phyloP scores from a whole-genome alignment of 2,113 vertebrate genomes.

The Lamprotornis superbus region DNA sequence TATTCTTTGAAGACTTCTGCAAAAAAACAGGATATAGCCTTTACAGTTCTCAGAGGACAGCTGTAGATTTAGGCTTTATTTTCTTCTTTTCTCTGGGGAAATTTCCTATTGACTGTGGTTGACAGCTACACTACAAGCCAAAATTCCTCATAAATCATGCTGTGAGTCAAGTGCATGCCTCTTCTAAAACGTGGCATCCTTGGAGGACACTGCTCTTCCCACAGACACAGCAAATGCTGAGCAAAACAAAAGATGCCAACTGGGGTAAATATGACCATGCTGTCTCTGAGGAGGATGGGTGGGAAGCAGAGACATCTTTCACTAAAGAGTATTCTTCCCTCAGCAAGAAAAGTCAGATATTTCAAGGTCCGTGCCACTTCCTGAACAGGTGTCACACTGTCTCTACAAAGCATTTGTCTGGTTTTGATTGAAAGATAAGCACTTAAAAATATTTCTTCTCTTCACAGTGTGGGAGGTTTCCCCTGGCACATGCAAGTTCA shows the following conservation, averaged over 20 bases:
- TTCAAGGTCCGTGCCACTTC: neutral
- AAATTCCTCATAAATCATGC: neutral
- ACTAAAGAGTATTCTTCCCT: neutral
- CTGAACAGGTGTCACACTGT: neutral
- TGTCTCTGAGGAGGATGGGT: neutral
- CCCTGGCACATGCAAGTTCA: neutral
- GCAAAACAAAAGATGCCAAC: neutral
- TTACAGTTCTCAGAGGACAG: neutral
- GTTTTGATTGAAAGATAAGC: neutral
- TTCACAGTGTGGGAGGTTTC: neutral
- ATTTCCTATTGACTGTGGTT: neutral
- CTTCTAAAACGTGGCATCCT: neutral
- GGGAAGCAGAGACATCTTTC: neutral
- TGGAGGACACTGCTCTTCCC: neutral
- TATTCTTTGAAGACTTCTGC: neutral
- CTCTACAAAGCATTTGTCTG: neutral
- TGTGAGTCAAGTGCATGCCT: neutral
- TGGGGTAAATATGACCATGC: rapidly evolving
- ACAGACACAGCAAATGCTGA: neutral
- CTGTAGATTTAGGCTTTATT: neutral
- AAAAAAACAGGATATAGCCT: neutral
- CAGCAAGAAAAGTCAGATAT: neutral
- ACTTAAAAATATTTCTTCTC: neutral
- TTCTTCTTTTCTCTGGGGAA: neutral
- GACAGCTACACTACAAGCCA: neutral